Percentiles rank a stretch among this genome's conserved stretches.
These are phyloP conservation scores for Megalopta genalis DNA, from an alignment of 1,140 invertebrate genomes.

Conservation along the genomic window DNA sequence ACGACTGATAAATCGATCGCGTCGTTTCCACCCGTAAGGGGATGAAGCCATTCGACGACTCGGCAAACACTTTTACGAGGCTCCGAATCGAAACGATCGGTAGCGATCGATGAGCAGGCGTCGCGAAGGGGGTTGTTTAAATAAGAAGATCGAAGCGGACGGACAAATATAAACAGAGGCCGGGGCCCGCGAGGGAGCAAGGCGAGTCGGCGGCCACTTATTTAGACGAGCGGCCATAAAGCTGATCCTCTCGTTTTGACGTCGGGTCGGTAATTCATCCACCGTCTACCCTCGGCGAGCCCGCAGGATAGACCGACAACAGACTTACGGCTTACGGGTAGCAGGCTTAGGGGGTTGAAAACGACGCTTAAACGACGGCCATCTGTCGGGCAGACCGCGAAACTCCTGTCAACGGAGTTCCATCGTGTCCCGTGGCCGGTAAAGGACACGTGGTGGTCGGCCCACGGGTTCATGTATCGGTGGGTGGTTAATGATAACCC, in stretches of 20 bases:
- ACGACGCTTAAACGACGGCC: constrained; percentile 74
- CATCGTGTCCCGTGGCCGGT: constrained; percentile 70
- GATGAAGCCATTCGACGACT: no score
- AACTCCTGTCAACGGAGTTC: constrained; percentile 69
- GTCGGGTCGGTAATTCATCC: constrained; percentile 77
- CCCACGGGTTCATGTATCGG: constrained; percentile 69
- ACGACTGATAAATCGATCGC: no score
- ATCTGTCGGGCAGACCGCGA: constrained; percentile 74
- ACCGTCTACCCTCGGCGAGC: constrained; percentile 54
- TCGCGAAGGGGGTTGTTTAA: constrained; percentile 15
- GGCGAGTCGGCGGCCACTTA: constrained; percentile 54
- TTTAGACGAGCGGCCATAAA: constrained; percentile 59
- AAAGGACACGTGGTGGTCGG: constrained; percentile 54
- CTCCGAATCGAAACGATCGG: no score
- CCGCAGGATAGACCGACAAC: constrained; percentile 61
- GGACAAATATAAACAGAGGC: constrained; percentile 24
- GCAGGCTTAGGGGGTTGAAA: constrained; percentile 75
- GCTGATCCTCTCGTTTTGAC: constrained; percentile 60
- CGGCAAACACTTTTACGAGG: no score
- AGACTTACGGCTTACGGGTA: constrained; percentile 38
- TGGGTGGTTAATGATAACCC: constrained; percentile 73
- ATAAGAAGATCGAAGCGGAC: constrained; percentile 7
- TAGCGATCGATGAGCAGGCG: background rate
- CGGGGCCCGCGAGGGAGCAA: background rate
- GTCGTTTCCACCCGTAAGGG: no score